These are phyloP conservation scores for Chionomys nivalis DNA, from an alignment of 2,113 vertebrate species.

Conservation along the genomic window DNA sequence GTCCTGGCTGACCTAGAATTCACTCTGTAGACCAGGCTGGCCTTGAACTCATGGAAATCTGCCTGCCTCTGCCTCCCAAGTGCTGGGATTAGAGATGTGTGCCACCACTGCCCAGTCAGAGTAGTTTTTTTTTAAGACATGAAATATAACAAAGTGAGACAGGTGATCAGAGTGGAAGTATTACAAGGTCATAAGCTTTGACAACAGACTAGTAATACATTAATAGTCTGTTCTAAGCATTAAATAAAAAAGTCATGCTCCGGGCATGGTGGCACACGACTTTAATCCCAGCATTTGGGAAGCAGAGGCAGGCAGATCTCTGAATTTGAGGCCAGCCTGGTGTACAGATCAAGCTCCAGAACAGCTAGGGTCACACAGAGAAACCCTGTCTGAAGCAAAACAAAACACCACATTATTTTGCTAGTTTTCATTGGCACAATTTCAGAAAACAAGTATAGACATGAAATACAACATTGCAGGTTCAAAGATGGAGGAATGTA, in stretches of 20 bases:
- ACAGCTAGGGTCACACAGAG: background rate
- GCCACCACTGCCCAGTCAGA: no score
- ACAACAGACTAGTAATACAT: background rate
- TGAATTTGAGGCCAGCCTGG: background rate
- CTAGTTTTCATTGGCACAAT: background rate
- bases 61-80: no score
- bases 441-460: background rate
- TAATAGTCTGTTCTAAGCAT: background rate
- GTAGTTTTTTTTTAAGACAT: background rate
- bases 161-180: background rate
- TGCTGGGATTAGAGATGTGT: no score
- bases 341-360: background rate
- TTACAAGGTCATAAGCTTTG: background rate
- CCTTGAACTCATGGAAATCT: no score
- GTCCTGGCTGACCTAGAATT: no score
- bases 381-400: background rate
- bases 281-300: background rate
- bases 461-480: background rate
- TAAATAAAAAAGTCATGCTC: background rate
- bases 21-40: no score
- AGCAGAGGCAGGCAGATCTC: background rate
- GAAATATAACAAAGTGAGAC: background rate
- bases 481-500: background rate
- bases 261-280: background rate
- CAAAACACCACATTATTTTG: background rate